Base-by-base conservation (phyloP, 2,113 vertebrate genomes). In the Ursus arctos region DNA sequence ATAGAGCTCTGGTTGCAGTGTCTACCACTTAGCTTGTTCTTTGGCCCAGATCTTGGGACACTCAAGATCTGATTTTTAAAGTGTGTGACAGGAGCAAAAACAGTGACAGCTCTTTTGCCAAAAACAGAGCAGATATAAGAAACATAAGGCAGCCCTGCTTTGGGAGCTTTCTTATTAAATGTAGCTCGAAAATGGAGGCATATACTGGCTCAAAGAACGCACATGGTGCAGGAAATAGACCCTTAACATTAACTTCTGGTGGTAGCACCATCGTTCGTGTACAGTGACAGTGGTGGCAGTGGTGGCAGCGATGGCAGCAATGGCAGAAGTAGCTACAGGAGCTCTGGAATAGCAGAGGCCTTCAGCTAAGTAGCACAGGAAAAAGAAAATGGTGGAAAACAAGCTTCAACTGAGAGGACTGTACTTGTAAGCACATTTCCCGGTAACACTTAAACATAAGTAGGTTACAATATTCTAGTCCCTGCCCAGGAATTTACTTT, bases 21-120 rank as follows among this genome's bases (percentile, higher is more conserved):
- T 90, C 82, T 84, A 63, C 31, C 19, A 49, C 12, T 94, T 80
- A 79, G n/a, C 55, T 84, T 88, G 19, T 74, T 96, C 74, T 81
- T 97, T 95, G 72, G 31, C 72, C 71, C 85, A 91, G 26, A 59
- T 84, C 77, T 91, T 51, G 15, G 28, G 15, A 84, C 40, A 93
- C 61, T 72, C 47, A 91, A 91, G 19, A 6, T 49, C 15, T 93
- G 59, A 83, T 19, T 91, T 80, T 84, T 89, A 80, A 93, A 92
- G 22, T 81, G 13, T 63, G 19, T 84, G 55, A 94, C n/a, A 49
- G 24, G n/a, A 91, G 31, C 61, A 57, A 88, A 93, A 96, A 67
- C 49, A 81, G 74, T 65, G n/a, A 97, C 19, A 85, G 19, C 79
- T 77, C 71, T 89, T 81, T 76, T 51, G 71, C 26, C 24, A n/a